Percentiles rank a stretch among this genome's conserved stretches.
phyloP scores from a whole-genome alignment of 2,888 invertebrate genomes.

The Cabera pusaria region DNA sequence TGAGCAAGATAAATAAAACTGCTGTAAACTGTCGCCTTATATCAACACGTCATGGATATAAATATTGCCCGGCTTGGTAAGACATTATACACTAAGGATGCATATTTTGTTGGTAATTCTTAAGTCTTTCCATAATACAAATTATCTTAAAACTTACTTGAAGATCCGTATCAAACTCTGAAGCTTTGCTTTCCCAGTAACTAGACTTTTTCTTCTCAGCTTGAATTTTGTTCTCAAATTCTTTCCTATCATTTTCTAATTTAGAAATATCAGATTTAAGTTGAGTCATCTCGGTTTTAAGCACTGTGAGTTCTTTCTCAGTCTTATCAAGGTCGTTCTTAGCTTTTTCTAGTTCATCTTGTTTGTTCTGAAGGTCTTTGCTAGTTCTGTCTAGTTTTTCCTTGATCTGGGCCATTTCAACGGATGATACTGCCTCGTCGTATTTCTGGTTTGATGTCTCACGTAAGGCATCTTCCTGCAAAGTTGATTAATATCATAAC shows the following conservation, averaged over 20 bases:
- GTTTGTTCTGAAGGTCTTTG: conserved; percentile 64
- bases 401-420: conserved; percentile 77
- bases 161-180: conserved; percentile 84
- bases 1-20: no score
- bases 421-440: conserved; percentile 72
- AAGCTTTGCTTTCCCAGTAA: conserved; percentile 85
- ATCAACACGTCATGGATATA: no score
- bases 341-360: conserved; percentile 54
- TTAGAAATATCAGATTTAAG: conserved; percentile 72
- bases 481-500: conserved; percentile 16
- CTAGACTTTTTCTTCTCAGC: conserved; percentile 84
- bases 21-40: no score
- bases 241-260: conserved; percentile 81
- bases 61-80: no score
- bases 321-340: conserved; percentile 67
- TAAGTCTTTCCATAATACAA: no score
- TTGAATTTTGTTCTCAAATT: conserved; percentile 85
- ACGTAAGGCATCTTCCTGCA: conserved; percentile 69
- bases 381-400: conserved; percentile 63
- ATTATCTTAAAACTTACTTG: conserved; percentile 59
- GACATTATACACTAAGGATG: no score
- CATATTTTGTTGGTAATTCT: no score
- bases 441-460: conserved; percentile 74
- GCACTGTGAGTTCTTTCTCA: conserved; percentile 67
- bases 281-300: conserved; percentile 67